Evolutionary conservation across 92 coral and sea anemone genomes (phyloP).

Genomic region (Hydrozoanthus gracilis): DNA sequence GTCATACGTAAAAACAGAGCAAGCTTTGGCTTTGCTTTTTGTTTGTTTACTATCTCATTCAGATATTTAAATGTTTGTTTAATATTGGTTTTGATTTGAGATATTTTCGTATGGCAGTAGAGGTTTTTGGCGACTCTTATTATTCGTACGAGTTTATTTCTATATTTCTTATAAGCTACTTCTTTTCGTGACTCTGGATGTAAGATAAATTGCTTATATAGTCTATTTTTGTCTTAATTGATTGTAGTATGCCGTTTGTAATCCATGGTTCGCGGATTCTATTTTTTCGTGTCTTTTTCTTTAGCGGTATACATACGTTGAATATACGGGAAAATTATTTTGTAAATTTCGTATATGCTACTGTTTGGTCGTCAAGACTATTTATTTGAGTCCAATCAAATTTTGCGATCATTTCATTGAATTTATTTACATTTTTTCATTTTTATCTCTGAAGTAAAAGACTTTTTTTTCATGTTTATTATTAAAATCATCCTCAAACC

Average conservation of each 20-base stretch:
- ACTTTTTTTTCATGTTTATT: background rate
- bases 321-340: slow-evolving; percentile 18
- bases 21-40: too few species aligned
- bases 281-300: slow-evolving; percentile 11
- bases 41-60: too few species aligned
- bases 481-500: too few species aligned
- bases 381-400: background rate
- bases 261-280: slow-evolving; percentile 32
- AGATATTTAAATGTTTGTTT: too few species aligned
- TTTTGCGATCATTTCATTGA: background rate
- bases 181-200: slow-evolving; percentile 25
- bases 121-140: too few species aligned
- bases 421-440: background rate
- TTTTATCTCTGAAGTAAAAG: background rate
- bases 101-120: too few species aligned
- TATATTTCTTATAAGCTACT: background rate
- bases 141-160: too few species aligned
- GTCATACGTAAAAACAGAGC: too few species aligned
- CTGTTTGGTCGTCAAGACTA: background rate
- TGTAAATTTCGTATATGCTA: background rate
- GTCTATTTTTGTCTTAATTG: background rate
- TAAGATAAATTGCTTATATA: slow-evolving; percentile 1
- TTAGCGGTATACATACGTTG: slow-evolving; percentile 11
- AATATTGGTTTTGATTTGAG: too few species aligned
- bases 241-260: slow-evolving; percentile 4